Evolutionary conservation across 2,888 invertebrate species (phyloP).

Genomic region (Nycteola revayana): DNA sequence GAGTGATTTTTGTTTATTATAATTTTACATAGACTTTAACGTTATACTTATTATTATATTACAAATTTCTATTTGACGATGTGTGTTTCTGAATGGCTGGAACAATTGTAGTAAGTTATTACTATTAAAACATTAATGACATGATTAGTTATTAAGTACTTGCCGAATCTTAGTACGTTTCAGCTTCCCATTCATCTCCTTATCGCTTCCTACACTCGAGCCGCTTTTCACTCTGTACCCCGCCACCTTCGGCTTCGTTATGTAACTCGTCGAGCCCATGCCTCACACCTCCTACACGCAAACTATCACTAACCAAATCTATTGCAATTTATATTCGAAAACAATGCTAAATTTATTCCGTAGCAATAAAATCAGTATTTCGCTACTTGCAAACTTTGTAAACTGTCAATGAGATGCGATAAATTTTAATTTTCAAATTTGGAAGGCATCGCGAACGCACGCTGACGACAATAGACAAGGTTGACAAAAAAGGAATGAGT

Average conservation of each 20-base stretch:
- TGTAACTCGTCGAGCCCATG: constrained; percentile 77
- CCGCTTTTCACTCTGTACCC: constrained; percentile 68
- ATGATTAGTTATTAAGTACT: constrained; percentile 20
- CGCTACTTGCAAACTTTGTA: constrained; percentile 8
- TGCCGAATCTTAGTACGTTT: constrained; percentile 67
- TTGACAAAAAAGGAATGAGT: constrained; percentile 56
- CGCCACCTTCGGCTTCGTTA: constrained; percentile 61
- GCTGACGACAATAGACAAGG: constrained; percentile 37
- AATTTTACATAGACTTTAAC: too few species aligned
- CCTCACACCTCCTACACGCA: constrained; percentile 53
- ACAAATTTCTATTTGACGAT: too few species aligned
- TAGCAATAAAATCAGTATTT: constrained; percentile 25
- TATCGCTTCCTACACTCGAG: constrained; percentile 70
- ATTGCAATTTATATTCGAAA: constrained; percentile 31
- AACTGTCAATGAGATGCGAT: constrained; percentile 20
- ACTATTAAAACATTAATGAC: background rate
- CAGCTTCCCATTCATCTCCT: constrained; percentile 71
- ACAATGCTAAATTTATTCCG: constrained; percentile 35
- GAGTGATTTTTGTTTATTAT: too few species aligned
- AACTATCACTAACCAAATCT: constrained; percentile 17
- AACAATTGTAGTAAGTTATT: too few species aligned
- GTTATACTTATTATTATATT: too few species aligned
- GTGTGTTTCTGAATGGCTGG: too few species aligned
- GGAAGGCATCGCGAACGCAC: constrained; percentile 45
- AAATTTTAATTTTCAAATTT: constrained; percentile 41